Evolutionary conservation across 2,888 invertebrate genomes (phyloP).

Genomic region (Pristionchus arcanus): DNA sequence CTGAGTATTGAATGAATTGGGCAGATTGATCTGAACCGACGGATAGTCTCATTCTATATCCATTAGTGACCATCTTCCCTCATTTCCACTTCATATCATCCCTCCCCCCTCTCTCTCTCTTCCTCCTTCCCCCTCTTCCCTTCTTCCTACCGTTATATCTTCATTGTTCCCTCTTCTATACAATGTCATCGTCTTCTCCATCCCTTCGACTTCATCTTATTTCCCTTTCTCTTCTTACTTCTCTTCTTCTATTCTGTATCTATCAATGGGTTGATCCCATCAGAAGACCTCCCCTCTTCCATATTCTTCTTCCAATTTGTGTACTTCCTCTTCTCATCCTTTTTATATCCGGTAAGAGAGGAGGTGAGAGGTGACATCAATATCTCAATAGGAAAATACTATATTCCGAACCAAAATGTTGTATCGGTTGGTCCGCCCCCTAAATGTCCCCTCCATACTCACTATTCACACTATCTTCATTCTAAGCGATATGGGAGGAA

Average conservation of each 20-base stretch:
- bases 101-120: conserved; percentile 19
- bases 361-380: neutral
- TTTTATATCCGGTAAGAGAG: conserved; percentile 26
- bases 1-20: conserved; percentile 31
- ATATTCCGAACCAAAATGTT: neutral
- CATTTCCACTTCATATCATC: neutral
- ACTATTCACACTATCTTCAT: too few species aligned
- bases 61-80: neutral
- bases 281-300: conserved; percentile 47
- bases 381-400: too few species aligned
- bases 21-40: neutral
- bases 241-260: conserved; percentile 30
- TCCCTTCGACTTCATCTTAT: neutral
- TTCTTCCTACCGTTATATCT: neutral
- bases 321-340: conserved; percentile 1
- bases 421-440: too few species aligned
- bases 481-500: too few species aligned
- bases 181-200: conserved; percentile 37
- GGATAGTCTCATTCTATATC: conserved; percentile 9
- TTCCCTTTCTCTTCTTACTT: conserved; percentile 45
- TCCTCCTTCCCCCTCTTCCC: neutral
- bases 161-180: conserved; percentile 36
- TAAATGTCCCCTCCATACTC: too few species aligned
- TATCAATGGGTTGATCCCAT: neutral
- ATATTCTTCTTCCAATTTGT: conserved; percentile 51